Evolutionary conservation across 1,140 invertebrate genomes (phyloP).

Genomic region (Triops cancriformis): DNA sequence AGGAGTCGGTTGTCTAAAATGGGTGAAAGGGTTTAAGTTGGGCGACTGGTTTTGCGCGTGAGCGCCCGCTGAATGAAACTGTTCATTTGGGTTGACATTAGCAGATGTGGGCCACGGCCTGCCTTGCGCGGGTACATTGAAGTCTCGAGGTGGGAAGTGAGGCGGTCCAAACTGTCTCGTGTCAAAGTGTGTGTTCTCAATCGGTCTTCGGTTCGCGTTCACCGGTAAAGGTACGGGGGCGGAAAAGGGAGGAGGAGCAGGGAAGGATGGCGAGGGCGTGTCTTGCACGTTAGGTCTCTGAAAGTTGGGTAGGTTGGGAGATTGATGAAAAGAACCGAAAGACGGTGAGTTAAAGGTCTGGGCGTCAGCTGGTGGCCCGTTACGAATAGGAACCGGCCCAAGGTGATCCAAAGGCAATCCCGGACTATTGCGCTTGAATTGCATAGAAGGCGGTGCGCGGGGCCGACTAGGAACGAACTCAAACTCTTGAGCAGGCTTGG

Average conservation of each 20-base stretch:
- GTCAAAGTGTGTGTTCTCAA: background rate
- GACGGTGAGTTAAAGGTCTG: background rate
- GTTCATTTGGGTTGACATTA: background rate
- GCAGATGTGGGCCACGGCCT: background rate
- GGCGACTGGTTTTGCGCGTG: background rate
- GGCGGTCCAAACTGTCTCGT: background rate
- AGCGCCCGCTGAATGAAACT: background rate
- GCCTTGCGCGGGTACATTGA: background rate
- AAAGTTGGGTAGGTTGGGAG: background rate
- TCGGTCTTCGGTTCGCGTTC: background rate
- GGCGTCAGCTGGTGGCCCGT: background rate
- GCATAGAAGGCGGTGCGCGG: background rate
- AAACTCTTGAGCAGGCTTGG: background rate
- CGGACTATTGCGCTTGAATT: background rate
- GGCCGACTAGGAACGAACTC: background rate
- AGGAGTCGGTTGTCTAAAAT: background rate
- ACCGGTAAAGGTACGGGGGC: background rate
- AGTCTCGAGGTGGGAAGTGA: background rate
- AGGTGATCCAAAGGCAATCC: background rate
- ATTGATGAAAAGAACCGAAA: background rate
- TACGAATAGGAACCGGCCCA: background rate
- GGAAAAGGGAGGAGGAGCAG: background rate
- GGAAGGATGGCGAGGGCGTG: background rate
- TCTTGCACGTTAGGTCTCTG: background rate
- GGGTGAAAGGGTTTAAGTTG: background rate